Evolutionary conservation across 2,113 vertebrate genomes (phyloP).

Genomic region (Entomyzon cyanotis): DNA sequence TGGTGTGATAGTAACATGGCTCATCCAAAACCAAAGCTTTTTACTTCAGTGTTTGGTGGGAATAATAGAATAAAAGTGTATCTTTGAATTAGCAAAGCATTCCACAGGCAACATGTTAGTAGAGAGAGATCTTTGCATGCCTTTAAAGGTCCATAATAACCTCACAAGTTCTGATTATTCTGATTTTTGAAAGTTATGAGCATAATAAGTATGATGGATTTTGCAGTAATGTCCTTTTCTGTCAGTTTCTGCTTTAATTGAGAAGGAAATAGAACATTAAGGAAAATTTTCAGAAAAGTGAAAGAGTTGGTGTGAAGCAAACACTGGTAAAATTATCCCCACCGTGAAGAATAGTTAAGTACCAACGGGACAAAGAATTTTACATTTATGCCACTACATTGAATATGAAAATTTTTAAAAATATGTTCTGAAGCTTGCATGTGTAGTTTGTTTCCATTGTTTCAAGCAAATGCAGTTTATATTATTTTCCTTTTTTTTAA

Average conservation of each 20-base stretch:
- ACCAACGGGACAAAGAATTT: neutral
- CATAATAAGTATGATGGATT: neutral
- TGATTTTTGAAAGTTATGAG: neutral
- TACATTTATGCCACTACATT: neutral
- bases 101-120: neutral
- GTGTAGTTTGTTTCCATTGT: neutral
- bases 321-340: neutral
- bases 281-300: neutral
- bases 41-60: neutral
- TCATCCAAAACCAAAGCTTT: neutral
- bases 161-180: neutral
- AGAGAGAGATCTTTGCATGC: neutral
- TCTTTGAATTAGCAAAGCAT: neutral
- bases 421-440: neutral
- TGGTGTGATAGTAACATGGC: neutral
- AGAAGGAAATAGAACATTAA: neutral
- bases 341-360: neutral
- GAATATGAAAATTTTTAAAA: neutral
- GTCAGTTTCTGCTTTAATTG: neutral
- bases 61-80: neutral
- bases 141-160: neutral
- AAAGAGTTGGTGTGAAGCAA: neutral
- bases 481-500: slow-evolving; percentile 62
- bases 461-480: neutral
- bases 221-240: neutral